Base-by-base conservation (phyloP, 1,140 invertebrate species). In the Pentalonia nigronervosa region DNA sequence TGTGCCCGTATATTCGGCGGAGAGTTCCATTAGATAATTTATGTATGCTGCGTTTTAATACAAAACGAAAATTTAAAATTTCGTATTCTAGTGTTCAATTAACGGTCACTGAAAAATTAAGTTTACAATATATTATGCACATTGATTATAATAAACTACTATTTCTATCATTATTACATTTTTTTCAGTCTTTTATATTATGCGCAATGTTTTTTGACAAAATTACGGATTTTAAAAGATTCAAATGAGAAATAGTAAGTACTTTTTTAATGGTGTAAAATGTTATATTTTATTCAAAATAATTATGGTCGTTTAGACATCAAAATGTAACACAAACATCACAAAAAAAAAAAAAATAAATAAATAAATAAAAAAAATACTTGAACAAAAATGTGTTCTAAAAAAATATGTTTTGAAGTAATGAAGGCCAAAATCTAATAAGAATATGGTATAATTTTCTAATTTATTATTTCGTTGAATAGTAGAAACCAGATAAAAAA, bases 11-110 rank as follows among this genome's bases (percentile, higher is more conserved):
- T 11, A n/a, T 60, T 60, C 8, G 14, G 60, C 1, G 30, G 0
- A 17, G 60, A 76, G 60, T n/a, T 76, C 60, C n/a, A n/a, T 67
- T 67, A 67, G 60, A 67, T 76, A n/a, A 76, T 76, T 76, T 76
- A 76, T 76, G n/a, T n/a, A 76, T 76, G n/a, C n/a, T n/a, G 60
- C 30, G 14, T n/a, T n/a, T 67, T n/a, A 67, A 67, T n/a, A 67
- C 14, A n/a, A n/a, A 67, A 67, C 30, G 11, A n/a, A n/a, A 67
- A 7, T 67, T 4, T 76, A 34, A 14, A 4, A n/a, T 76, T 14
- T n/a, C 30, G n/a, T 76, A 17, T n/a, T n/a, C n/a, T 53, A 4
- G 50, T 76, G 11, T n/a, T 17, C 14, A 76, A n/a, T n/a, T 76
- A 76, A 76, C 17, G n/a, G 60, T n/a, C 30, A n/a, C 60, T 76